Conservation (phyloP, 2,113 vertebrate genomes). For the Upupa epops region DNA sequence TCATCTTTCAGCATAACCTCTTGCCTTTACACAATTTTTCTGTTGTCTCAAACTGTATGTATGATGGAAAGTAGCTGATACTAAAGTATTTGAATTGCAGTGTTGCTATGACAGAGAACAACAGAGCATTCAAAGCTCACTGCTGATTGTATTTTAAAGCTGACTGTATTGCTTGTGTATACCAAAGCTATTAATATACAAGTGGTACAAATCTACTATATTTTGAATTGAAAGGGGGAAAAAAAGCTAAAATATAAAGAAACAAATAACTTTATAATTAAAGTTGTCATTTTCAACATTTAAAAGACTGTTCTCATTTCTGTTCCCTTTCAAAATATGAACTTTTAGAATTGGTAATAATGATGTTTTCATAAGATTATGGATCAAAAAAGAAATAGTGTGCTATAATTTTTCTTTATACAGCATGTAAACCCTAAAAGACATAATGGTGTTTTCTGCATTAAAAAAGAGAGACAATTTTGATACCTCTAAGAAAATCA, state of each 20-base stretch:
- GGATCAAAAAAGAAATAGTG: background rate
- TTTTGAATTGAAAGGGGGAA: background rate
- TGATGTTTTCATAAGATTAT: background rate
- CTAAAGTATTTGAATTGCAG: background rate
- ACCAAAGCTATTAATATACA: constrained; percentile 29
- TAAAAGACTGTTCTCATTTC: background rate
- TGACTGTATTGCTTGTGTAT: constrained; percentile 14
- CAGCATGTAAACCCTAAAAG: background rate
- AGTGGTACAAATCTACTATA: constrained; percentile 13
- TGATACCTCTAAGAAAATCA: background rate
- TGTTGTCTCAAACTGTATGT: background rate
- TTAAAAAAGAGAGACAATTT: background rate
- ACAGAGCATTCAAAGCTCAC: background rate
- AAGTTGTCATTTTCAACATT: constrained; percentile 40
- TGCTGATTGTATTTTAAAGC: background rate
- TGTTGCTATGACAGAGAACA: background rate
- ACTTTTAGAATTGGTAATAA: background rate
- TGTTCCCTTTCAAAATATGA: background rate
- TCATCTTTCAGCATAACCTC: background rate
- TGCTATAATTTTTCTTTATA: background rate
- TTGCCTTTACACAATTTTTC: background rate
- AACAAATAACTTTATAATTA: constrained; percentile 43
- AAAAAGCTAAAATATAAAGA: background rate
- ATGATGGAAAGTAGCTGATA: background rate
- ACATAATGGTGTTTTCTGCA: background rate